Evolutionary conservation across 2,113 vertebrate genomes (phyloP).

Genomic region (Tupaia chinensis): DNA sequence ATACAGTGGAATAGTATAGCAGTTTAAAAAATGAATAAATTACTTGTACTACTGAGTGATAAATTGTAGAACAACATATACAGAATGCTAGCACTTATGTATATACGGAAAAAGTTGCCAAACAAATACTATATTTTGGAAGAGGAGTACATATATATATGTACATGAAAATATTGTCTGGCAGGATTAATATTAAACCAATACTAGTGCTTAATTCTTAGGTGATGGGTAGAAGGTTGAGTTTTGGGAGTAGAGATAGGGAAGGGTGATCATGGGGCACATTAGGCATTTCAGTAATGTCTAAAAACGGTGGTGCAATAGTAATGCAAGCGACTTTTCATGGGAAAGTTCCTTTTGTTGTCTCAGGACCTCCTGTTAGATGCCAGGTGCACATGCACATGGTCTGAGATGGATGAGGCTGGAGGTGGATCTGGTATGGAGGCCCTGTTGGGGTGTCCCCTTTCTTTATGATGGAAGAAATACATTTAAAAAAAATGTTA

Average conservation of each 20-base stretch:
- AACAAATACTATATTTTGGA: neutral
- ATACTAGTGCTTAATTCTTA: neutral
- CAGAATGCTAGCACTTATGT: neutral
- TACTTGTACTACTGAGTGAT: neutral
- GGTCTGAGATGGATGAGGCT: too few species aligned
- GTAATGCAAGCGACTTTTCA: too few species aligned
- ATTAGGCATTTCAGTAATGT: constrained; percentile 1
- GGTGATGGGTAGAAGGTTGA: constrained; percentile 11
- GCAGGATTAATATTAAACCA: neutral
- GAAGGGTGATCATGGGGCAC: neutral
- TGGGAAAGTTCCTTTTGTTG: too few species aligned
- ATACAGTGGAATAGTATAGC: neutral
- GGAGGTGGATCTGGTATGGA: too few species aligned
- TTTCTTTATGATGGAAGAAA: too few species aligned
- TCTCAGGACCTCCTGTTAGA: too few species aligned
- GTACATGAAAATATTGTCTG: neutral
- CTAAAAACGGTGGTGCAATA: neutral
- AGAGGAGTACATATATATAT: neutral
- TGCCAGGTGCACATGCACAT: too few species aligned
- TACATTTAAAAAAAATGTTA: too few species aligned
- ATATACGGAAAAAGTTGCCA: neutral
- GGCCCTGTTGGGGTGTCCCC: too few species aligned
- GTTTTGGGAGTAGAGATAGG: neutral
- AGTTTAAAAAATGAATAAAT: neutral
- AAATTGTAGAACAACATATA: neutral